Base-by-base conservation (phyloP, 2,888 invertebrate genomes). In the Meliscaeva auricollis region DNA sequence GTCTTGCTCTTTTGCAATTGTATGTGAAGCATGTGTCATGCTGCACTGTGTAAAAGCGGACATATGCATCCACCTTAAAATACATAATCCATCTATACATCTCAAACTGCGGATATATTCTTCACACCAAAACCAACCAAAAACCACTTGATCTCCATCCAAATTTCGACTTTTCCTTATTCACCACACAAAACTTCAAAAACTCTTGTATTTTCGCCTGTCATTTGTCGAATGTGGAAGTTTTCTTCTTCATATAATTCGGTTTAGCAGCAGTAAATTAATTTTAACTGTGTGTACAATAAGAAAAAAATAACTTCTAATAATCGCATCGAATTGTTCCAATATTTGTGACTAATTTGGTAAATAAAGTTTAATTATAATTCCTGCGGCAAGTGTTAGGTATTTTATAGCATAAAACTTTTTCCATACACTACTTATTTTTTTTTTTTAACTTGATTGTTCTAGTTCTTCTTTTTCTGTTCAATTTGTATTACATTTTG, bases 401-500 rank as follows among this genome's bases (percentile, higher is more conserved):
- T 38, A 38, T 58, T 38, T 6, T 48, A 20, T 38, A 2, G 2
- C 7, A 38, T 9, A 5, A 38, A 38, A 8, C 8, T 38, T 38
- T 38, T 38, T 11, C 8, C 35, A 9, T 5, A 38, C 35, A 38
- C 8, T 11, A 38, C 1, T 26, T 26, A 26, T 26, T 9, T 38
- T 38, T 11, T 38, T 6, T 6, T 32, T 32, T 32, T 4, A 32
- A 9, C 35, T 17, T 46, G 35, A 32, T 66, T 5, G 7, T 35
- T 66, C 38, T 80, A 11, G 58, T 35, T 68, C 52, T 38, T 20
- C 5, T 44, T 60, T 58, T 38, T 41, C n/a, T 44, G 38, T 60
- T 72, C 32, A 58, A 38, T 54, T 50, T 44, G 26, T 60, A 41
- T 56, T 48, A 46, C 50, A 70, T 70, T 88, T 88, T 89, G 89